These are phyloP conservation scores for Sminthurides aquaticus DNA, from an alignment of 2,888 invertebrate genomes.

Conservation along the genomic window DNA sequence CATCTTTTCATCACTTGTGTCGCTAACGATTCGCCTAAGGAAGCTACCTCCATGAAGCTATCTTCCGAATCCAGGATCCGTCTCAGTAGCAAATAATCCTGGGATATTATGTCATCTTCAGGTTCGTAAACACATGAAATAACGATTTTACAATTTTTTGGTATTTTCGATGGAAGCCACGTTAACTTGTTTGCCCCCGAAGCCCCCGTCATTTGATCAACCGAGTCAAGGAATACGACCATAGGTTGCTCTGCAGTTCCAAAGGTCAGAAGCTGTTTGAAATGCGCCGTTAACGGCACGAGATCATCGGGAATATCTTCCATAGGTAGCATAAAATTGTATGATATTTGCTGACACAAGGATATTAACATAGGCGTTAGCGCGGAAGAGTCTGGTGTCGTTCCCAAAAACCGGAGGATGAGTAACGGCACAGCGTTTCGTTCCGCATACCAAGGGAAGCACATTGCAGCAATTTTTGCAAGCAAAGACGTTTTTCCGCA, in stretches of 20 bases:
- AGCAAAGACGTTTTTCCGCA: constrained; percentile 95
- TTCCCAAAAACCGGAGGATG: constrained; percentile 86
- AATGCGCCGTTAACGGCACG: constrained; percentile 89
- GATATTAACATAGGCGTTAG: constrained; percentile 88
- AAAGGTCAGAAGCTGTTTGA: constrained; percentile 82
- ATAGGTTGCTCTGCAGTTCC: constrained; percentile 77
- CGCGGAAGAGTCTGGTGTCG: constrained; percentile 93
- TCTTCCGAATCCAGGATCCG: constrained; percentile 83
- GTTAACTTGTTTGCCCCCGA: constrained; percentile 92
- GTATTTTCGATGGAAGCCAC: constrained; percentile 88
- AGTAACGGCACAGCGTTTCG: constrained; percentile 68
- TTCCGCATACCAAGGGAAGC: constrained; percentile 62
- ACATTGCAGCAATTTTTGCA: constrained; percentile 78
- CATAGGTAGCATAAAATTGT: constrained; percentile 82
- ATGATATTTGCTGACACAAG: constrained; percentile 91
- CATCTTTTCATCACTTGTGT: constrained; percentile 76
- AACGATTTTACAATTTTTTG: constrained; percentile 83
- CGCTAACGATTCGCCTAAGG: constrained; percentile 85
- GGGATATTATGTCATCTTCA: constrained; percentile 74
- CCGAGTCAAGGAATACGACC: constrained; percentile 85
- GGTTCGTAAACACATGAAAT: constrained; percentile 86
- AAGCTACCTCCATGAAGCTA: constrained; percentile 80
- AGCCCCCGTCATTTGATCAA: constrained; percentile 90
- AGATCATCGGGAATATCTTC: constrained; percentile 93
- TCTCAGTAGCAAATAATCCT: constrained; percentile 74